phyloP scores from a whole-genome alignment of 2,113 vertebrate genomes.

The Morone chrysops region DNA sequence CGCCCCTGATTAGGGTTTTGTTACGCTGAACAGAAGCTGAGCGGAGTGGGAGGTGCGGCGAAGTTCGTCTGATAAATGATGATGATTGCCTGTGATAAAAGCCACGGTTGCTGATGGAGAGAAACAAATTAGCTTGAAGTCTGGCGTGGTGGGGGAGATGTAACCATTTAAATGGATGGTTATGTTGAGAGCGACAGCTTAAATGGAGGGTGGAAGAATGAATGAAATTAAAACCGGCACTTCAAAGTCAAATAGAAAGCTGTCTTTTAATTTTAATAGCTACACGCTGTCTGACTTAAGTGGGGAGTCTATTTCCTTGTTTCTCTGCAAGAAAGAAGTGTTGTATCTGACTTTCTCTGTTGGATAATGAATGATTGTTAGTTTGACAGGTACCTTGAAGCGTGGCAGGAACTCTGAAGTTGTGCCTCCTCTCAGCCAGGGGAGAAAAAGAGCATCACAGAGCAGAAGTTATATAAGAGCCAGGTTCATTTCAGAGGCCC shows the following conservation, averaged over 20 bases:
- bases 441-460: not conserved
- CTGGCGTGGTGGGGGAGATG: not conserved
- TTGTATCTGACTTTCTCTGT: not conserved
- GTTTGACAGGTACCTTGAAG: constrained; percentile 14
- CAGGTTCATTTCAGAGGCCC: constrained; percentile 29
- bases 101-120: constrained; percentile 23
- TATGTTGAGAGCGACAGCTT: constrained; percentile 37
- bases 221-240: constrained; percentile 47
- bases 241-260: constrained; percentile 35
- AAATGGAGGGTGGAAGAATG: constrained; percentile 40
- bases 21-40: not conserved
- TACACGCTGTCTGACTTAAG: not conserved
- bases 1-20: constrained; percentile 9
- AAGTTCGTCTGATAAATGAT: constrained; percentile 49
- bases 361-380: not conserved
- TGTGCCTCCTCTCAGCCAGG: constrained; percentile 7
- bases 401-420: not conserved
- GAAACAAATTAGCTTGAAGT: constrained; percentile 54
- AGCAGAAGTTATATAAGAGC: constrained; percentile 46
- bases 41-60: constrained; percentile 31
- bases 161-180: constrained; percentile 31
- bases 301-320: constrained; percentile 2
- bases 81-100: constrained; percentile 50
- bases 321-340: not conserved
- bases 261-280: constrained; percentile 17